A percentile compares a stretch with the other conserved stretches of the same genome.
Conservation (phyloP, 2,113 vertebrate species). For the Myotis davidii region DNA sequence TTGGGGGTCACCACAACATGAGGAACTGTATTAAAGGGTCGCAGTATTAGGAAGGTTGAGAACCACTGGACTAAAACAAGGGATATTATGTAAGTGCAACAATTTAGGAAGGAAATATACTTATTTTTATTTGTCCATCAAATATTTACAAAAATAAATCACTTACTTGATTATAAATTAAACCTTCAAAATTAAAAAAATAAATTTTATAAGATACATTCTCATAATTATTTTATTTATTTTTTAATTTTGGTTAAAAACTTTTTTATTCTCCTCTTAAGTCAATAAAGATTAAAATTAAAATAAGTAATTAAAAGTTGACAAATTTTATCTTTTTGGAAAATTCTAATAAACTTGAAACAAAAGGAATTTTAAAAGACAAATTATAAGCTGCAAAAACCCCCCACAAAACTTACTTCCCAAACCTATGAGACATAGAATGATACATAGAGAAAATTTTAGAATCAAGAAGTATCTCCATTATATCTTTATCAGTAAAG, state of each 20-base stretch:
- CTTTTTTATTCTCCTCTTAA: background rate
- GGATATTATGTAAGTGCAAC: background rate
- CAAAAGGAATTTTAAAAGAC: background rate
- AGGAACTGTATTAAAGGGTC: too few species aligned
- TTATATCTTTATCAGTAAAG: background rate
- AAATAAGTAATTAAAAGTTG: background rate
- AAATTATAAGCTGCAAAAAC: background rate
- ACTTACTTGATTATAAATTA: conserved; percentile 26
- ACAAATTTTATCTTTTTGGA: background rate
- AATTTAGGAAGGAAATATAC: background rate
- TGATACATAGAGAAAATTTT: background rate
- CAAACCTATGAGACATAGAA: background rate
- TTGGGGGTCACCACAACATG: too few species aligned
- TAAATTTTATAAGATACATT: background rate
- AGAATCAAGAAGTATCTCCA: background rate
- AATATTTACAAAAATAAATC: background rate
- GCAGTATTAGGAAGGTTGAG: too few species aligned
- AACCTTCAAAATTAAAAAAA: background rate
- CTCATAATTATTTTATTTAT: too few species aligned
- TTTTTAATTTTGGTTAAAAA: too few species aligned
- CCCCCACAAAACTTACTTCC: background rate
- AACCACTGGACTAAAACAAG: background rate
- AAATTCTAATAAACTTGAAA: background rate
- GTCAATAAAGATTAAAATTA: background rate
- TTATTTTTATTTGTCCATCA: background rate